Evolutionary conservation across 2,797 vertebrate species (phyloP).

Genomic region (Scomberomorus guttatus): DNA sequence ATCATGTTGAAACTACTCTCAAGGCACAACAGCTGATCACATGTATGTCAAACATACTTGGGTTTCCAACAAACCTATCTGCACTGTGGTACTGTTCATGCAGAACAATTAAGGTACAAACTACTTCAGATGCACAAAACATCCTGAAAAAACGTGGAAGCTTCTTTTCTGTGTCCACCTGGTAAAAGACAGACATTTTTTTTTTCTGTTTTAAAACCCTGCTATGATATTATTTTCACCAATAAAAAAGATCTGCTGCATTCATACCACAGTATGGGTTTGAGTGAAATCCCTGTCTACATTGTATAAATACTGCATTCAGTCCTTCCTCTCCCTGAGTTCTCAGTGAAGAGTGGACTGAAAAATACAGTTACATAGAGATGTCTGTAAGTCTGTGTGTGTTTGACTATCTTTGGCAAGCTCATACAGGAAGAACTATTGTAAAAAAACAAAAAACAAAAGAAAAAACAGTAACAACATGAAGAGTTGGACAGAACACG

Average conservation of each 20-base stretch:
- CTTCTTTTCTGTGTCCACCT: constrained; percentile 56
- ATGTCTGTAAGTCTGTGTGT: constrained; percentile 96
- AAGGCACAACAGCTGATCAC: constrained; percentile 99
- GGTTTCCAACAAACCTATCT: constrained; percentile 66
- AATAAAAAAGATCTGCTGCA: constrained; percentile 64
- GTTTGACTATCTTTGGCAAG: constrained; percentile 99
- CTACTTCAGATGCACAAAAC: constrained; percentile 65
- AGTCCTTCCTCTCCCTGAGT: constrained; percentile 85
- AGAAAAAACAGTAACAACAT: constrained; percentile 85
- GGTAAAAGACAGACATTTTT: constrained; percentile 41
- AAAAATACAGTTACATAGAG: constrained; percentile 91
- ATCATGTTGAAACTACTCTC: constrained; percentile 97
- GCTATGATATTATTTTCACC: constrained; percentile 53
- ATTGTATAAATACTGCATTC: constrained; percentile 67
- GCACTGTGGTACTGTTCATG: constrained; percentile 70
- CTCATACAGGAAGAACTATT: constrained; percentile 99
- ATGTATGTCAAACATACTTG: constrained; percentile 90
- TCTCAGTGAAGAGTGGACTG: constrained; percentile 93
- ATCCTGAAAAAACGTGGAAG: constrained; percentile 67
- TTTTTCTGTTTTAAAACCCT: constrained; percentile 53
- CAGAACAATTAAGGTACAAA: constrained; percentile 68
- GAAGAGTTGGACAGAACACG: constrained; percentile 89
- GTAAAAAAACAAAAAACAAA: constrained; percentile 65
- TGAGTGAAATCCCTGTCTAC: constrained; percentile 72
- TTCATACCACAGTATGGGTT: constrained; percentile 74